Evolutionary conservation across 2,797 vertebrate species (phyloP), one percentile per base, ranked within the genome.

Genomic region (Ataeniobius toweri): DNA sequence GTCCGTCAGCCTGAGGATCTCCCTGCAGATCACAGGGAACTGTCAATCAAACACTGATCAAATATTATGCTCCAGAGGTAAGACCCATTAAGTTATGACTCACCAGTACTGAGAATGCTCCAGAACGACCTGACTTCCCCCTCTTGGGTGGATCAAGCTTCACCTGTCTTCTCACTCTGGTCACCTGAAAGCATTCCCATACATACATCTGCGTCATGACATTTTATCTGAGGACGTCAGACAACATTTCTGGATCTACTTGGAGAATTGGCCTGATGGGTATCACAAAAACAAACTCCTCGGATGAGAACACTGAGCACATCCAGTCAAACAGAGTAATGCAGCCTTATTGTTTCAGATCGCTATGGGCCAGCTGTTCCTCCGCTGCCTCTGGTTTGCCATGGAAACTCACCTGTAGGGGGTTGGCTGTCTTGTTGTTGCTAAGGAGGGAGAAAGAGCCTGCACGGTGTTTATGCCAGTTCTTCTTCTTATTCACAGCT

Each of bases 321-420:
- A 82, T 83, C 75, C 63, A 89, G 82, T 82, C 83, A 89, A 86
- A 83, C 61, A 28, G 72, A 78, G 50, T 69, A 68, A 75, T 63
- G 61, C 84, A 81, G 80, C 83, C 74, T 80, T 70, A 61, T 48
- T 77, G 85, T 82, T 85, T 85, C 78, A 2, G 73, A 73, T 68
- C 74, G 81, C 77, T 78, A 78, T 71, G 74, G 74, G 81, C 77
- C 87, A 85, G 87, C 85, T 91, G 81, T 83, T 86, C 63, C 53
- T 86, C 71, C 50, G 56, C 86, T 82, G 73, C 73, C 46, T 71
- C 6, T 53, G 46, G 73, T 90, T 94, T 90, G 78, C 88, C 88
- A 92, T 93, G 89, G 90, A 82, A 79, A 93, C 93, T 89, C 82
- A 95, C 94, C 93, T 94, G 92, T 89, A 94, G 59, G 75, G 91